Evolutionary conservation across 2,797 vertebrate genomes (phyloP).

Genomic region (Pseudomugil gertrudae): DNA sequence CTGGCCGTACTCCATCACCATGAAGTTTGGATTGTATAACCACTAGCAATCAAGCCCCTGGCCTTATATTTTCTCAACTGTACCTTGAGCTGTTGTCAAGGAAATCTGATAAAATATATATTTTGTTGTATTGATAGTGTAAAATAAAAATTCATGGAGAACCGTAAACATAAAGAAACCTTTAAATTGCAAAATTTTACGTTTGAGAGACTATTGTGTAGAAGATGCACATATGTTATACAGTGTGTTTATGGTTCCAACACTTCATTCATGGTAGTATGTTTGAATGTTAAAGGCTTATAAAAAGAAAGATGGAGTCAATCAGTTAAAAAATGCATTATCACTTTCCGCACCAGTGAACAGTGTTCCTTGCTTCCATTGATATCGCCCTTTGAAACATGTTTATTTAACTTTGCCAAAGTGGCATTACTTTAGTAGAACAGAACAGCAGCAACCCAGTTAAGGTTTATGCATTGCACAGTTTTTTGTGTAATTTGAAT

Average conservation of each 20-base stretch:
- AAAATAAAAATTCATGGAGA: conserved; percentile 89
- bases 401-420: conserved; percentile 89
- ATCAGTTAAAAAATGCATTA: conserved; percentile 80
- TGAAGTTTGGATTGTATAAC: conserved; percentile 94
- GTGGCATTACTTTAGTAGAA: conserved; percentile 76
- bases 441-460: conserved; percentile 68
- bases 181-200: conserved; percentile 92
- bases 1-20: conserved; percentile 89
- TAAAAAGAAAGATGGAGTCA: conserved; percentile 66
- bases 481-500: conserved; percentile 83
- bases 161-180: conserved; percentile 92
- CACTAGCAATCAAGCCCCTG: conserved; percentile 99
- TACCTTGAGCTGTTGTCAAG: conserved; percentile 96
- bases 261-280: conserved; percentile 89
- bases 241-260: conserved; percentile 88
- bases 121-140: conserved; percentile 99
- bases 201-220: conserved; percentile 94
- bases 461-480: conserved; percentile 89
- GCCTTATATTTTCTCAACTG: conserved; percentile 99
- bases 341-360: conserved; percentile 86
- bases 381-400: conserved; percentile 82
- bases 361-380: conserved; percentile 86
- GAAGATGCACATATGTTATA: conserved; percentile 92
- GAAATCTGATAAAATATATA: conserved; percentile 98
- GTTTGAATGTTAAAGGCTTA: conserved; percentile 76